Conservation (phyloP, 2,888 invertebrate species). For the Trichogramma dendrolimi region DNA sequence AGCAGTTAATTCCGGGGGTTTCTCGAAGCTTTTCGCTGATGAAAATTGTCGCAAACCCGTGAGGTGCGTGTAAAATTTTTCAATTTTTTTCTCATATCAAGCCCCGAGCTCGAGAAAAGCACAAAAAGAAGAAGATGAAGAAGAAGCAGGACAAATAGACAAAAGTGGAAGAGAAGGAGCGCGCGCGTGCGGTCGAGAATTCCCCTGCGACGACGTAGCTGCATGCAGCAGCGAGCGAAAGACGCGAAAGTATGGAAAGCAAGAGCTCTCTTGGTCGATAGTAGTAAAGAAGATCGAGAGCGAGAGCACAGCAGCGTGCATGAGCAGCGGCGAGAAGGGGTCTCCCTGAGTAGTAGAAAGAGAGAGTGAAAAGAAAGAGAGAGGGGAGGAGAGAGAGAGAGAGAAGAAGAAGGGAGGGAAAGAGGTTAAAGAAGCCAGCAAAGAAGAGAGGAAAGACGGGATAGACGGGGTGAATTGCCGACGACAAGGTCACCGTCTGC, state of each 20-base stretch:
- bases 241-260: constrained; percentile 12
- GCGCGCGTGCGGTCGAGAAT: too few species aligned
- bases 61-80: too few species aligned
- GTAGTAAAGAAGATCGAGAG: constrained; percentile 28
- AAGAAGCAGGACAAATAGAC: too few species aligned
- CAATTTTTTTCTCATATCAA: too few species aligned
- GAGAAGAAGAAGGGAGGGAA: constrained; percentile 21
- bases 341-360: too few species aligned
- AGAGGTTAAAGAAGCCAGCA: constrained; percentile 26
- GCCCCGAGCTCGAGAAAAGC: too few species aligned
- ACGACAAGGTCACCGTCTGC: constrained; percentile 50
- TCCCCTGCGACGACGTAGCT: not conserved
- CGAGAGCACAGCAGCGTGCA: constrained; percentile 23
- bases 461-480: constrained; percentile 51
- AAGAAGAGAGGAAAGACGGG: constrained; percentile 32
- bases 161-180: too few species aligned
- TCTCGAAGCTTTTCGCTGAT: too few species aligned
- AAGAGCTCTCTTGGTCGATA: not conserved
- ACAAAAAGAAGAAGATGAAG: too few species aligned
- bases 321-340: constrained; percentile 13
- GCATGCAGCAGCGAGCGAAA: constrained; percentile 19
- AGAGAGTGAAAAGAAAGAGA: constrained; percentile 22
- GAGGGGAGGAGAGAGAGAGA: constrained; percentile 26
- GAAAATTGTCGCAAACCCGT: too few species aligned
- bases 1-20: too few species aligned